Conservation (phyloP, 2,888 invertebrate species). For the Epicampocera succincta region DNA sequence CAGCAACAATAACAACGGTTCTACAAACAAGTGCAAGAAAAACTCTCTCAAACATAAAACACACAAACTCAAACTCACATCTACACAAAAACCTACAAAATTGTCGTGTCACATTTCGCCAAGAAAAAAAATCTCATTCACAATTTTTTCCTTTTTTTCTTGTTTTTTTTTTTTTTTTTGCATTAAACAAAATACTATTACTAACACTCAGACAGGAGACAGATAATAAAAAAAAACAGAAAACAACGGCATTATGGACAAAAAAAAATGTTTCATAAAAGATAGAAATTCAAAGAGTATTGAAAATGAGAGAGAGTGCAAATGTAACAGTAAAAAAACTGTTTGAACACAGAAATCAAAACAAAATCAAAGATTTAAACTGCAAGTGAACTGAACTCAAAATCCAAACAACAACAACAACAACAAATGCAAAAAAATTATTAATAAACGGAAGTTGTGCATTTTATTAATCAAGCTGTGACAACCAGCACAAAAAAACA, state of each 20-base stretch:
- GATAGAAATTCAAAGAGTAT: constrained; percentile 42
- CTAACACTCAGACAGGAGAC: constrained; percentile 52
- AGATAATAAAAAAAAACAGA: constrained; percentile 39
- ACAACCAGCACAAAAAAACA: constrained; percentile 51
- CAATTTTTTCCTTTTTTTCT: constrained; percentile 39
- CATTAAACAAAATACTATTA: constrained; percentile 51
- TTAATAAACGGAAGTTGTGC: constrained; percentile 80
- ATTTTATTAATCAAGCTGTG: constrained; percentile 78
- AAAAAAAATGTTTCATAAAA: constrained; percentile 43
- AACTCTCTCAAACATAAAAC: constrained; percentile 27
- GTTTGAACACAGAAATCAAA: constrained; percentile 58
- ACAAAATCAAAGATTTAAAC: constrained; percentile 65
- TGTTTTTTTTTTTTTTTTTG: constrained; percentile 25
- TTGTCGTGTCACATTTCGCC: constrained; percentile 67
- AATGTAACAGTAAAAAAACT: constrained; percentile 43
- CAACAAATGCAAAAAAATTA: constrained; percentile 59
- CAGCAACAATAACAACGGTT: constrained; percentile 7
- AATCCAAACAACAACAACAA: constrained; percentile 40
- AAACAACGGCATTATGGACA: constrained; percentile 23
- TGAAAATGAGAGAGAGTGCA: constrained; percentile 19
- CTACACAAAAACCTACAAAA: constrained; percentile 38
- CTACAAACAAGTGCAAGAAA: constrained; percentile 47
- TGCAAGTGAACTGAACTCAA: constrained; percentile 55
- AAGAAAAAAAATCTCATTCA: constrained; percentile 62
- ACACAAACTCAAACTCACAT: constrained; percentile 11